Evolutionary conservation across 2,113 vertebrate genomes (phyloP).

Genomic region (Halichoeres trimaculatus): DNA sequence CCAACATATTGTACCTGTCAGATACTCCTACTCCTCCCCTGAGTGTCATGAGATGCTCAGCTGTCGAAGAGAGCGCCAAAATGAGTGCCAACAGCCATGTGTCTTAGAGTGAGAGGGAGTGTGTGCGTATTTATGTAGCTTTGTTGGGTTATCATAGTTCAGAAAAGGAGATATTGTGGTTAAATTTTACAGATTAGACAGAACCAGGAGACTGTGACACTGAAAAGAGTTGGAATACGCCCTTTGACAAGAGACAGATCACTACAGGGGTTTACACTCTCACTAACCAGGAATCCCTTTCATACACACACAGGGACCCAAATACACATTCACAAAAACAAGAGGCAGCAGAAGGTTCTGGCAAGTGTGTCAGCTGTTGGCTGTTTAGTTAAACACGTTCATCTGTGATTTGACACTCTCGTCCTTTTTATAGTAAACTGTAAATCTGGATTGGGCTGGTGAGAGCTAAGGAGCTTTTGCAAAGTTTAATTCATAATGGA

Average conservation of each 20-base stretch:
- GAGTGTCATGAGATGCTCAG: slow-evolving; percentile 71
- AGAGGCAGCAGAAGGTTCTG: slow-evolving; percentile 20
- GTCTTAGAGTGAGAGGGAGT: slow-evolving; percentile 15
- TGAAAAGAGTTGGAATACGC: background rate
- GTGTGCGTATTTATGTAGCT: slow-evolving; percentile 23
- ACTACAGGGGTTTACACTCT: slow-evolving; percentile 2
- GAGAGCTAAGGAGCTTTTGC: no score
- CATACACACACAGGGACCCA: slow-evolving; percentile 10
- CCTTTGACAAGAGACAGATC: background rate
- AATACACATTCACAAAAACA: slow-evolving; percentile 2
- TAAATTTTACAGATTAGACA: slow-evolving; percentile 1
- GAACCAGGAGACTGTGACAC: background rate
- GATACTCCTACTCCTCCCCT: slow-evolving; percentile 60
- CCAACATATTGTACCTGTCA: slow-evolving; percentile 75
- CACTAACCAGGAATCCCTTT: slow-evolving; percentile 16
- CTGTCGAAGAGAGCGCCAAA: slow-evolving; percentile 68
- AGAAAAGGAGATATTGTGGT: slow-evolving; percentile 18
- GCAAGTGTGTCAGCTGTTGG: slow-evolving; percentile 26
- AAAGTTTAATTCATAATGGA: background rate
- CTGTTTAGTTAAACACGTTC: slow-evolving; percentile 18
- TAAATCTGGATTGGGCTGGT: background rate
- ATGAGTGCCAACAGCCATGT: slow-evolving; percentile 52
- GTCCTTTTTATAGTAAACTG: background rate
- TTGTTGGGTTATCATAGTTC: slow-evolving; percentile 38
- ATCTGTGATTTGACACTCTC: slow-evolving; percentile 34